phyloP scores from a whole-genome alignment of 2,888 invertebrate species.

The Scaptomyza caliginosa region DNA sequence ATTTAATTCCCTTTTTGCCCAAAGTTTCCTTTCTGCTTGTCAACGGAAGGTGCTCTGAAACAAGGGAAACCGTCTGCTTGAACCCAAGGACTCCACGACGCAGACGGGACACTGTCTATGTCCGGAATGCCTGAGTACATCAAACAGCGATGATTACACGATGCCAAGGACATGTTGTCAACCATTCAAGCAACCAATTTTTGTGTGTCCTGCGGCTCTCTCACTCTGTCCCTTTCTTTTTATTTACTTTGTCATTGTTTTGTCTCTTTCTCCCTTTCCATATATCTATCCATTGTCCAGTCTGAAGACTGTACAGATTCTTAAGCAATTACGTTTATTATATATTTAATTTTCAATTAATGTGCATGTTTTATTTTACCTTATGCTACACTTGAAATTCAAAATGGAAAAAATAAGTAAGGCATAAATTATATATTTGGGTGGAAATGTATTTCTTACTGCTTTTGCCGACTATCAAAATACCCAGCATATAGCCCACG shows the following conservation, averaged over 20 bases:
- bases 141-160: slow-evolving; percentile 43
- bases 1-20: slow-evolving; percentile 55
- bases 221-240: neutral
- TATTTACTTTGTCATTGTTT: too few relatives aligned
- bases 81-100: slow-evolving; percentile 20
- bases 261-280: neutral
- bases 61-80: slow-evolving; percentile 43
- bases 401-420: slow-evolving; percentile 3
- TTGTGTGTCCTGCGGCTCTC: slow-evolving; percentile 26
- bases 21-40: slow-evolving; percentile 58
- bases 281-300: slow-evolving; percentile 29
- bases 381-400: slow-evolving; percentile 2
- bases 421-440: slow-evolving; percentile 7
- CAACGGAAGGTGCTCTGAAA: slow-evolving; percentile 55
- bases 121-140: slow-evolving; percentile 49
- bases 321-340: slow-evolving; percentile 43
- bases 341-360: slow-evolving; percentile 56
- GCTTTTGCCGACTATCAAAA: neutral
- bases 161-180: slow-evolving; percentile 60
- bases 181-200: slow-evolving; percentile 61
- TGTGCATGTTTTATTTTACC: slow-evolving; percentile 28
- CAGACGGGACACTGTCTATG: slow-evolving; percentile 27
- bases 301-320: neutral
- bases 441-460: neutral
- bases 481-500: neutral